phyloP scores from a whole-genome alignment of 2,888 invertebrate species.

The Drosophila nigricruria region DNA sequence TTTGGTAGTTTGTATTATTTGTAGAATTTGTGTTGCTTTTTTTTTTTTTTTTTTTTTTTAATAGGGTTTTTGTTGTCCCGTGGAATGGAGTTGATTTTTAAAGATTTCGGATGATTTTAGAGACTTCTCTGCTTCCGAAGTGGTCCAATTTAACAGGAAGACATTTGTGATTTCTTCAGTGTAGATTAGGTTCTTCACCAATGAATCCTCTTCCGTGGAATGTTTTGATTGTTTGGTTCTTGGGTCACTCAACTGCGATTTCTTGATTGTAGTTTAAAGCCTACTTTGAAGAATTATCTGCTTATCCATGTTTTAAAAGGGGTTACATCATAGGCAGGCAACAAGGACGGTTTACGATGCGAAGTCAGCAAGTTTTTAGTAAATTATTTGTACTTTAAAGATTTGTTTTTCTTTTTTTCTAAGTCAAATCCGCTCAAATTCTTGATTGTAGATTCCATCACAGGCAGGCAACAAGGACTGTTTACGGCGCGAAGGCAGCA shows the following conservation, averaged over 20 bases:
- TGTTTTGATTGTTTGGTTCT: background rate
- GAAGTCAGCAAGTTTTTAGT: background rate
- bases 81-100: background rate
- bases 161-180: background rate
- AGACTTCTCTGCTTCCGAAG: background rate
- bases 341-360: background rate
- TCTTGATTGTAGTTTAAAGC: background rate
- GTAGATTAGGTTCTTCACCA: background rate
- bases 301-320: background rate
- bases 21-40: constrained; percentile 4
- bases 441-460: background rate
- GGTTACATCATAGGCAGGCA: background rate
- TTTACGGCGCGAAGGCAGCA: background rate
- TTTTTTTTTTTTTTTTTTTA: background rate
- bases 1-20: constrained; percentile 2
- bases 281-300: background rate
- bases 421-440: background rate
- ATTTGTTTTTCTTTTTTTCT: background rate
- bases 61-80: constrained; percentile 3
- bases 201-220: background rate
- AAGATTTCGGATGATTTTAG: background rate
- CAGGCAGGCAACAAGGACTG: background rate
- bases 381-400: background rate
- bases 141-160: background rate
- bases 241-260: background rate